These are phyloP conservation scores for Hiodon tergisus DNA, from an alignment of 2,113 vertebrate genomes.

Conservation along the genomic window DNA sequence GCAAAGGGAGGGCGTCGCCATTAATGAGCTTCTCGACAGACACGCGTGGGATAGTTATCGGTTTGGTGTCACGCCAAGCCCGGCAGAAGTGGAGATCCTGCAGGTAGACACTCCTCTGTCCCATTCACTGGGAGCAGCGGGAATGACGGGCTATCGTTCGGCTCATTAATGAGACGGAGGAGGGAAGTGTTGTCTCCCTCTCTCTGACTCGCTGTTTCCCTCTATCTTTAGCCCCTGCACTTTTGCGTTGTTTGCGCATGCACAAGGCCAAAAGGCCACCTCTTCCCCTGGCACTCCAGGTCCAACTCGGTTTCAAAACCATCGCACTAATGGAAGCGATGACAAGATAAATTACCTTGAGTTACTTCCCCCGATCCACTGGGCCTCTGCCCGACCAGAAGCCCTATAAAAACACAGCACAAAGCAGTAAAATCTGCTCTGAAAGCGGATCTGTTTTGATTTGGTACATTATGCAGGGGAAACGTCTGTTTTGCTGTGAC, in stretches of 20 bases:
- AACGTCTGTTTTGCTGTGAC: not conserved
- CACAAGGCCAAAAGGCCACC: not conserved
- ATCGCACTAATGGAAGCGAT: conserved; percentile 28
- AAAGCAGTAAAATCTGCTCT: conserved; percentile 4
- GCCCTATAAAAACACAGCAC: not conserved
- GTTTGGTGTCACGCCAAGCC: not conserved
- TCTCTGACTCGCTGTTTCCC: not conserved
- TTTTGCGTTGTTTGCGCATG: not conserved
- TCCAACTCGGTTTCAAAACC: too few species aligned
- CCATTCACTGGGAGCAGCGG: not conserved
- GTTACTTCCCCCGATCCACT: conserved; percentile 27
- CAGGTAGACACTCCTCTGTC: not conserved
- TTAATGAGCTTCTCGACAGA: not conserved
- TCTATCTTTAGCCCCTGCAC: not conserved
- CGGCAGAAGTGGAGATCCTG: not conserved
- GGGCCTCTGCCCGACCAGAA: conserved; percentile 6
- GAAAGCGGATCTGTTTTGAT: not conserved
- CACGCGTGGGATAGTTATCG: not conserved
- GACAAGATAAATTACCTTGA: conserved; percentile 26
- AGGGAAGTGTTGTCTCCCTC: not conserved
- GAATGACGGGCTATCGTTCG: not conserved
- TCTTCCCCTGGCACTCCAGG: too few species aligned
- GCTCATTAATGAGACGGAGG: not conserved
- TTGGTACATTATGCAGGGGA: conserved; percentile 1
- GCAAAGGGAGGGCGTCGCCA: not conserved